phyloP scores from a whole-genome alignment of 2,888 invertebrate species.

The Stenichneumon culpator region DNA sequence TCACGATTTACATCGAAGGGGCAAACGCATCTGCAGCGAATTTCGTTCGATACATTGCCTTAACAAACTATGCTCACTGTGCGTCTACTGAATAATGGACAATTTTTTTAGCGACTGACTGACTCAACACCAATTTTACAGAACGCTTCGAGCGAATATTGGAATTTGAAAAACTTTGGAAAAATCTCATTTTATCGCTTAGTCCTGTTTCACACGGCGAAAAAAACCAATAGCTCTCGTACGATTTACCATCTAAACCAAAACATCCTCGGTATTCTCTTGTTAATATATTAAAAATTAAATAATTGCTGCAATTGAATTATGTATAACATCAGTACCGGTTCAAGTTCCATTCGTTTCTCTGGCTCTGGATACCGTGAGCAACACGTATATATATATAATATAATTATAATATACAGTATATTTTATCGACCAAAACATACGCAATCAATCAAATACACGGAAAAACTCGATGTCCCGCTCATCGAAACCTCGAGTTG shows the following conservation, averaged over 20 bases:
- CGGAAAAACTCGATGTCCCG: constrained; percentile 23
- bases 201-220: constrained; percentile 1
- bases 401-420: constrained; percentile 2
- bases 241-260: constrained; percentile 34
- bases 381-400: constrained; percentile 21
- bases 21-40: constrained; percentile 13
- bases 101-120: not conserved
- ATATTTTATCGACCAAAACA: constrained; percentile 24
- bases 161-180: not conserved
- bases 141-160: not conserved
- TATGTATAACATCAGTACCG: constrained; percentile 22
- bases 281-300: constrained; percentile 4
- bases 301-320: constrained; percentile 36
- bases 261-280: not conserved
- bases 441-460: constrained; percentile 22
- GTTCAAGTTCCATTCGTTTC: constrained; percentile 20
- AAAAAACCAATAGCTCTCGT: not conserved
- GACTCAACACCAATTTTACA: not conserved
- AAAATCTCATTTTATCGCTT: not conserved
- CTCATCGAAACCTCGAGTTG: not conserved
- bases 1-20: not conserved
- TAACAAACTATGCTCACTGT: constrained; percentile 31
- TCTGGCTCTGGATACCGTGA: constrained; percentile 22
- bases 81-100: constrained; percentile 18
- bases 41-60: constrained; percentile 17